phyloP scores from a whole-genome alignment of 2,797 vertebrate species.

The Trichosurus vulpecula region DNA sequence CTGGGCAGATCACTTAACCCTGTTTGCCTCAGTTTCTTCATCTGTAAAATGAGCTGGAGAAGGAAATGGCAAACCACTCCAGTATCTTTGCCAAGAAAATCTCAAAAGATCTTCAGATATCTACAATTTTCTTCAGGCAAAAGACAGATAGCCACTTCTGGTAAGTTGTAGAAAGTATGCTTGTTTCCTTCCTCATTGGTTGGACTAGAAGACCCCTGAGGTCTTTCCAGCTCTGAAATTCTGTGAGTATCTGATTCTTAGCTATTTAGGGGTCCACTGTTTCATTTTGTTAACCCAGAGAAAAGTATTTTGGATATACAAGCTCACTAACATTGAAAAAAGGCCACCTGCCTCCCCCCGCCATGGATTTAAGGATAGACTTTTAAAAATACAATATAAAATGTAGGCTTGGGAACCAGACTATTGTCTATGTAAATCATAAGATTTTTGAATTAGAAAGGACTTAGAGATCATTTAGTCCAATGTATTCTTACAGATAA shows the following conservation, averaged over 20 bases:
- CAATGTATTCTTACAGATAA: not conserved
- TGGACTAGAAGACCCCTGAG: not conserved
- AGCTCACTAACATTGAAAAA: not conserved
- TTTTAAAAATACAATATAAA: not conserved
- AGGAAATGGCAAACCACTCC: not conserved
- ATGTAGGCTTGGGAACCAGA: not conserved
- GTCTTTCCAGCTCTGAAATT: not conserved
- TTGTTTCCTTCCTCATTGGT: not conserved
- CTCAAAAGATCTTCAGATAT: not conserved
- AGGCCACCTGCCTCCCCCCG: accelerated
- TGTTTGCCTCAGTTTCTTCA: not conserved
- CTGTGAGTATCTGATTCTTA: not conserved
- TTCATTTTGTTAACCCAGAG: not conserved
- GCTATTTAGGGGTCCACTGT: not conserved
- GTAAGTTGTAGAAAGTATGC: not conserved
- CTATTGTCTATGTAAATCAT: not conserved
- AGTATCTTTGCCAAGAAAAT: not conserved
- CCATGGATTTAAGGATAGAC: not conserved
- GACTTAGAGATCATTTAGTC: not conserved
- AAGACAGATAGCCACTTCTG: not conserved
- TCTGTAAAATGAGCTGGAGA: not conserved
- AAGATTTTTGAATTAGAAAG: not conserved
- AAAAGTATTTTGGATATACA: not conserved
- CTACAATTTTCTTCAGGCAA: not conserved
- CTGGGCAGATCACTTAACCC: not conserved